Conservation (phyloP, 1,140 invertebrate genomes). For the Acromyrmex heyeri region DNA sequence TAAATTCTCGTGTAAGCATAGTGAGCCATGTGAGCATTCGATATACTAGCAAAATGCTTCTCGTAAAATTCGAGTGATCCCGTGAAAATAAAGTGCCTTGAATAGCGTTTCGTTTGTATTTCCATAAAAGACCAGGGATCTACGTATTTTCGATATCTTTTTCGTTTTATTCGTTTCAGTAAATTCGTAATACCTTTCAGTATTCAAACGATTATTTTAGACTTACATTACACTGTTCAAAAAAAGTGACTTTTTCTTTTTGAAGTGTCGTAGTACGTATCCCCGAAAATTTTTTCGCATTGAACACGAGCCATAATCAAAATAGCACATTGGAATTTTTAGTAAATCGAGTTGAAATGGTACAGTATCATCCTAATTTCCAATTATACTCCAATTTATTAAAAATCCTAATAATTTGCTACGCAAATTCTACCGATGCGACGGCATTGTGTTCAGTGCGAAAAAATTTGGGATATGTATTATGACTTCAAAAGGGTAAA, state of each 20-base stretch:
- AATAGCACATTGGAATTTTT: too few species aligned
- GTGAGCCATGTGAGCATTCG: conserved; percentile 62
- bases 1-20: conserved; percentile 77
- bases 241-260: too few species aligned
- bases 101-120: conserved; percentile 61
- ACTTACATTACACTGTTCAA: neutral
- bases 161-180: neutral
- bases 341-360: too few species aligned
- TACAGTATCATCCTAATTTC: too few species aligned
- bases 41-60: conserved; percentile 64
- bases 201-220: neutral
- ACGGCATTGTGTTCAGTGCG: too few species aligned
- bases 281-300: neutral
- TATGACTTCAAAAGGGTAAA: too few species aligned
- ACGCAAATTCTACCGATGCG: too few species aligned
- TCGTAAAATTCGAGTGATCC: conserved; percentile 77
- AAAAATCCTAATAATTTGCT: too few species aligned
- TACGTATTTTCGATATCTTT: conserved; percentile 2
- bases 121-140: conserved; percentile 47
- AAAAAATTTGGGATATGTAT: neutral
- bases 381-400: too few species aligned
- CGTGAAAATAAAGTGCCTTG: conserved; percentile 65
- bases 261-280: too few species aligned
- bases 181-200: neutral
- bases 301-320: too few species aligned